Evolutionary conservation across 2,888 invertebrate species (phyloP), one percentile per base, ranked within the genome.

Genomic region (Epistrophe eligans): DNA sequence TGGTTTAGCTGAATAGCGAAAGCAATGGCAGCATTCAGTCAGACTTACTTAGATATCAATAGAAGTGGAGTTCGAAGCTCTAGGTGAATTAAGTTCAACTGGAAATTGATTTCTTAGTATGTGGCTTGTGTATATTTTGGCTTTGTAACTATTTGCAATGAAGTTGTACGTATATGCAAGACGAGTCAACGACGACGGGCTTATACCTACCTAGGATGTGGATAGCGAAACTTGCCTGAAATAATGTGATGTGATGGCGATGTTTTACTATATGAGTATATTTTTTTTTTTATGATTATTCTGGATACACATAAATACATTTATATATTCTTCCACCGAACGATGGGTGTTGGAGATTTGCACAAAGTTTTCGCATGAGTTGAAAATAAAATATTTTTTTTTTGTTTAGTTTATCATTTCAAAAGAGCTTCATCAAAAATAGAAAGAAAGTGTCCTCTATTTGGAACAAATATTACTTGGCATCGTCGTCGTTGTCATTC

Each of bases 11-110:
- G 66, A 72, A 72, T 72, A 19, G 32, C n/a, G 38, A 35, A 48
- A 35, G 74, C 43, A 35, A 50, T 52, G 52, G 52, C 32, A 57
- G 9, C 62, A 62, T 62, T 24, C 58, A 32, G 13, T 24, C 24
- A n/a, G 32, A 28, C 6, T 28, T 45, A 7, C 2, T n/a, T 55
- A 32, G 7, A 81, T 50, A 24, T 24, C 24, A 35, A 58, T 62
- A 50, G 38, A 43, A 40, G 32, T n/a, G 9, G 50, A 62, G 60
- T 62, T 76, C 66, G 58, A 60, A 72, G 67, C 71, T 72, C 58
- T 76, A 77, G 84, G 77, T 80, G 84, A 84, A 84, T 84, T 84
- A 80, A 84, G 80, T 84, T 84, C 67, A 67, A 84, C 81, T 80
- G 81, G 55, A 80, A 84, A 84, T 84, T 81, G 84, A 84, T 84